phyloP scores from a whole-genome alignment of 2,888 invertebrate species.

The Agrochola circellaris region DNA sequence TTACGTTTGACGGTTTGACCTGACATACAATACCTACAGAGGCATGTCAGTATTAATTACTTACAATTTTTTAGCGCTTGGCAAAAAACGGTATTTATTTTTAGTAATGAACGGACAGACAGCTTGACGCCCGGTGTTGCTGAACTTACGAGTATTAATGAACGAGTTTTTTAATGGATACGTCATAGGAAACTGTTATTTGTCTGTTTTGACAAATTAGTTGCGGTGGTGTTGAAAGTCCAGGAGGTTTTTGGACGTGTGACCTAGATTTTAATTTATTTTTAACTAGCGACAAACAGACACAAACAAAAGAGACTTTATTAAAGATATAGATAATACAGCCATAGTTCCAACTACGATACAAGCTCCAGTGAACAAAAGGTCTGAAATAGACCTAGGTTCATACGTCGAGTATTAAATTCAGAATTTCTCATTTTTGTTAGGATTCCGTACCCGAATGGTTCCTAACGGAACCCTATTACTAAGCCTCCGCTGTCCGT shows the following conservation, averaged over 20 bases:
- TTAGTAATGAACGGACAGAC: constrained; percentile 63
- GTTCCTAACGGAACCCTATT: no score
- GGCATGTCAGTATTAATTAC: constrained; percentile 72
- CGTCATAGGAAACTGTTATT: constrained; percentile 46
- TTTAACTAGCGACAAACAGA: background rate
- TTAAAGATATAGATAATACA: background rate
- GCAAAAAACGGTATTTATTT: constrained; percentile 70
- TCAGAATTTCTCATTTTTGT: background rate
- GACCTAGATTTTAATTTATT: constrained; percentile 4
- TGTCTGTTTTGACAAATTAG: constrained; percentile 48
- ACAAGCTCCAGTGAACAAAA: no score
- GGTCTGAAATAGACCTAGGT: background rate
- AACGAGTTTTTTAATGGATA: constrained; percentile 20
- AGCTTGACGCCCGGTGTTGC: constrained; percentile 56
- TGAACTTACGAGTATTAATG: constrained; percentile 60
- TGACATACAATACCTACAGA: constrained; percentile 67
- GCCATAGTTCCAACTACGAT: background rate
- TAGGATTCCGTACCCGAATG: no score
- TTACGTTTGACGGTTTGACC: constrained; percentile 44
- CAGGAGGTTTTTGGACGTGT: background rate
- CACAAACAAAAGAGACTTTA: background rate
- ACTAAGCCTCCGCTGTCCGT: no score
- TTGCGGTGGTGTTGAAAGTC: constrained; percentile 18
- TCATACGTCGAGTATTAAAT: background rate
- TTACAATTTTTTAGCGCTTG: constrained; percentile 58